Evolutionary conservation across 2,888 invertebrate species (phyloP), one percentile per base, ranked within the genome.

Genomic region (Alentia gelatinosa): DNA sequence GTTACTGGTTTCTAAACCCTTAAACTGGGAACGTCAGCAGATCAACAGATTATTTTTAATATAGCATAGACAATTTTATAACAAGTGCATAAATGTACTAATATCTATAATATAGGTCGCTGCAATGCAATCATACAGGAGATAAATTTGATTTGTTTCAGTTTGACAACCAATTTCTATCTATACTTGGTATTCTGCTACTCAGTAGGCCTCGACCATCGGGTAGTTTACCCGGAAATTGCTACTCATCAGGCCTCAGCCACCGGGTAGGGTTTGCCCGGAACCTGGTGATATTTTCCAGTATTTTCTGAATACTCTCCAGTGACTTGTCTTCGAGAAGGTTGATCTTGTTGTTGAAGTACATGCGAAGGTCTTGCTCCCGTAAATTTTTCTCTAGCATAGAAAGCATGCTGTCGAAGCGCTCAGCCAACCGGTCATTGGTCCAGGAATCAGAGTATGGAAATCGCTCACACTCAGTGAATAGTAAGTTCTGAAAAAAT

Each of bases 401-500:
- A 1, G 7, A 7, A 5, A 63, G 50, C 50, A 79, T 90, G 79
- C 79, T 47, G 33, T 47, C 0, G 50, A 90, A 75, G 9, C 79
- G 75, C 15, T 35, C 79, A 30, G 47, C 37, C n/a, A 90, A 23
- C 26, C 30, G 40, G 19, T 79, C 90, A n/a, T n/a, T 30, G 7
- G 30, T 1, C 90, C 90, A 90, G 40, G 0, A 0, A 9, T 0
- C 12, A n/a, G 15, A 19, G 35, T 30, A n/a, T n/a, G 90, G 90
- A 23, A 50, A 79, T n/a, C 42, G 26, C 26, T 90, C 90, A 35
- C 90, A 90, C 56, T 90, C 79, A 50, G 19, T 47, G 42, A 90
- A 79, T 23, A 90, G 90, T 23, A 90, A 33, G 30, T 90, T 90
- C 79, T 89, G 63, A n/a, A 88, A 33, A 47, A 83, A 37, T 5